Base-by-base conservation (phyloP, 2,888 invertebrate species). In the Cotesia congregata region DNA sequence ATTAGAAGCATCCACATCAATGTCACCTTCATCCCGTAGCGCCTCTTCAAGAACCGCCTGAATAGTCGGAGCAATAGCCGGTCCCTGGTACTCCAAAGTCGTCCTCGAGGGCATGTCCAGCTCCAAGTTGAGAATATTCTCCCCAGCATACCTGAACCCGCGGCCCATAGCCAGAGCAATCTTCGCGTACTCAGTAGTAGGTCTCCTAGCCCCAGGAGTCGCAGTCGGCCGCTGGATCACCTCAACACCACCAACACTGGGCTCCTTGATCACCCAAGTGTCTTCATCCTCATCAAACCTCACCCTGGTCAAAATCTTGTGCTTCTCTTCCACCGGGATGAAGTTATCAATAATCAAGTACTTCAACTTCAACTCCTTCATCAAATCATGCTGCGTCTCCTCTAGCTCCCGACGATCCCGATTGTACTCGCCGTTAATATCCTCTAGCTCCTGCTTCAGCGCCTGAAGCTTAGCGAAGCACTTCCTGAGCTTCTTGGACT, bases 401-500 rank as follows among this genome's bases (percentile, higher is more conserved):
- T 98, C 98, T 81, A 97, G 91, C 85, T 98, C 98, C 84, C 98
- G 94, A 75, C 98, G 91, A 89, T 99, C 98, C 79, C 94, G 93
- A 85, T 97, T 95, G 90, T 98, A 97, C 85, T 97, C 96, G 87
- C 96, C 97, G 77, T 94, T 94, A 73, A 94, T 92, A 86, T 97
- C 96, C 80, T 93, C 93, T 7, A 96, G 92, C 86, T 97, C 97
- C 85, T 94, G 94, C 83, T 95, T 93, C 0, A 94, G 90, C 2
- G 92, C 92, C 86, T 94, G 93, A 72, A 95, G 92, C 90, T 97
- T 97, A 15, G 94, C 92, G 86, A 96, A 95, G 86, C 98, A 93
- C 90, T 98, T 97, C 86, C 97, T 96, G 74, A 98, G 90, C 89
- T 98, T 97, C 85, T 95, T 96, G 38, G 98, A 96, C 90, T 99